phyloP scores from a whole-genome alignment of 2,113 vertebrate genomes.

The Mirza zaza region DNA sequence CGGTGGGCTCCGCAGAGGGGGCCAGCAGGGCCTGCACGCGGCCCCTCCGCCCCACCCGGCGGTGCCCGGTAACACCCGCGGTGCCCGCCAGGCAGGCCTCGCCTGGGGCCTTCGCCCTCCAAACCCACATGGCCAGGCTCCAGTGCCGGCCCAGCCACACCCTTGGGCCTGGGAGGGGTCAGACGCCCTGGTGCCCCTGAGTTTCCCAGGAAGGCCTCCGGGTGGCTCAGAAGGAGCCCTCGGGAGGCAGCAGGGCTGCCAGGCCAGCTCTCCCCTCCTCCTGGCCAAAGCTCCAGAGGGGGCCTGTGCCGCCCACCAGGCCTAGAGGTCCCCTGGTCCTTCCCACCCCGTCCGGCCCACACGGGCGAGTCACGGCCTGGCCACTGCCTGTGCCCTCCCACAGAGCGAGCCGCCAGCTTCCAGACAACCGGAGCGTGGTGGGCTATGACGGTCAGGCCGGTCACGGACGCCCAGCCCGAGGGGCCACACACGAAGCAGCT shows the following conservation, averaged over 20 bases:
- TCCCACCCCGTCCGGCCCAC: not conserved
- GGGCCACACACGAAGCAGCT: not conserved
- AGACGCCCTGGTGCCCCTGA: not conserved
- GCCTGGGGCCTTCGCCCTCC: not conserved
- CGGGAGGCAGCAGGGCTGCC: rapidly evolving
- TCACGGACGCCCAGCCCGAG: no score
- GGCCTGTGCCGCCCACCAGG: not conserved
- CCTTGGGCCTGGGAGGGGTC: not conserved
- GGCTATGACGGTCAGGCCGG: not conserved
- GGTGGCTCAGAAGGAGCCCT: not conserved
- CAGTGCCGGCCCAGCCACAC: not conserved
- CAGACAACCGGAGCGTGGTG: not conserved
- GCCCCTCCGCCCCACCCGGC: not conserved
- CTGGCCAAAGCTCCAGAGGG: not conserved
- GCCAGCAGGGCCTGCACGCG: not conserved
- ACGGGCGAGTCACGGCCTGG: not conserved
- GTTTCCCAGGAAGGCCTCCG: not conserved
- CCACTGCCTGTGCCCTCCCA: not conserved
- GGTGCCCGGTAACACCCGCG: rapidly evolving
- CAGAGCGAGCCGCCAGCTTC: not conserved
- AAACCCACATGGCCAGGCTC: not conserved
- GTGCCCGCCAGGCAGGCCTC: rapidly evolving
- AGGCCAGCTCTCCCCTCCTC: not conserved
- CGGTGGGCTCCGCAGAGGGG: rapidly evolving
- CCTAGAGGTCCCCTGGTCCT: not conserved